phyloP scores from a whole-genome alignment of 2,113 vertebrate genomes.

The Melanostigma gelatinosum region DNA sequence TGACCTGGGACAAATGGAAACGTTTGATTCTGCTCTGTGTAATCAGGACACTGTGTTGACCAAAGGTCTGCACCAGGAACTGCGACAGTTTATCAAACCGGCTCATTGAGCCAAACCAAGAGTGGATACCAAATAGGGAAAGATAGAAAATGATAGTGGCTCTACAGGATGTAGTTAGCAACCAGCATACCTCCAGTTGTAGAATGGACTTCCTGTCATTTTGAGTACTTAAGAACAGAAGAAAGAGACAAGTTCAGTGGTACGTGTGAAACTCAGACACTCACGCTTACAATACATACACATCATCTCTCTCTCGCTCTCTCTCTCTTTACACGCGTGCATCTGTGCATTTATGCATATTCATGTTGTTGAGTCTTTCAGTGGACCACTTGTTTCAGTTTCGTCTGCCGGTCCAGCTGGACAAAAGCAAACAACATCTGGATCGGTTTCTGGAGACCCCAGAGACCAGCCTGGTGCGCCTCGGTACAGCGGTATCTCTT shows the following conservation, averaged over 20 bases:
- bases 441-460: conserved; percentile 23
- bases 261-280: conserved; percentile 45
- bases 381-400: conserved; percentile 30
- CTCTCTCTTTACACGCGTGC: conserved; percentile 13
- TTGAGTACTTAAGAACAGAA: conserved; percentile 82
- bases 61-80: conserved; percentile 10
- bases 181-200: conserved; percentile 82
- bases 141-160: conserved; percentile 58
- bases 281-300: conserved; percentile 28
- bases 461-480: conserved; percentile 24
- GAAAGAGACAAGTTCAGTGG: conserved; percentile 73
- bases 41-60: conserved; percentile 24
- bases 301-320: conserved; percentile 3
- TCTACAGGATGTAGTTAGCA: conserved; percentile 71
- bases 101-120: conserved; percentile 47
- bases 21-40: conserved; percentile 43
- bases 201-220: conserved; percentile 83
- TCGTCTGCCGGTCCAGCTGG: conserved; percentile 59
- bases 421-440: conserved; percentile 73
- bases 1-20: conserved; percentile 24
- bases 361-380: conserved; percentile 61
- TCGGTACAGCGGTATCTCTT: conserved; percentile 25
- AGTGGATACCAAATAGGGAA: conserved; percentile 46
- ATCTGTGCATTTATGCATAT: conserved; percentile 53
- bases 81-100: conserved; percentile 14